A percentile compares a stretch with the other conserved stretches of the same genome.
These are phyloP conservation scores for Petrocephalus zakoni DNA, from an alignment of 2,113 vertebrate genomes.

Conservation along the genomic window DNA sequence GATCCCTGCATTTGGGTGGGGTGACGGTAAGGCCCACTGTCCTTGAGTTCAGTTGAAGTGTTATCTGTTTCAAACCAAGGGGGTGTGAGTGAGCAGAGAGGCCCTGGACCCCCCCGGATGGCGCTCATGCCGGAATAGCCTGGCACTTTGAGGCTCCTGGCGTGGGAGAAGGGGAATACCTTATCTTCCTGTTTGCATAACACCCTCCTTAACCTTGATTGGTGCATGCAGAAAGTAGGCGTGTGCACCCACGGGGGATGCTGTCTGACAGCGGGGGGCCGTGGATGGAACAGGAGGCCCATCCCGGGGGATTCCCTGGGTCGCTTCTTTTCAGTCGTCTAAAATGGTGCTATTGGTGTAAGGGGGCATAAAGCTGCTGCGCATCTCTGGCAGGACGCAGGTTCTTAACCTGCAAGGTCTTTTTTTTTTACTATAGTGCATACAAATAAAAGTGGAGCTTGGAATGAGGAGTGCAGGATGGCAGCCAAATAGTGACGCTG, in stretches of 20 bases:
- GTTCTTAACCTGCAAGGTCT: background rate
- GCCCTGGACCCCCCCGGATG: background rate
- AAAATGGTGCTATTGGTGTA: background rate
- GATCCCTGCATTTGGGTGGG: background rate
- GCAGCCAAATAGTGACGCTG: background rate
- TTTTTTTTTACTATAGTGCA: background rate
- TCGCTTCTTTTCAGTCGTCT: background rate
- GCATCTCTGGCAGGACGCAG: background rate
- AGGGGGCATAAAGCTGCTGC: background rate
- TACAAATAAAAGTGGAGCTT: background rate
- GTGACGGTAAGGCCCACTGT: too few species aligned
- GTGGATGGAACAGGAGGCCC: background rate
- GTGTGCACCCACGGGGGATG: background rate
- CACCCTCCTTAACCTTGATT: background rate
- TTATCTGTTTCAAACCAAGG: too few species aligned
- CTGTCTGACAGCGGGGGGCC: too few species aligned
- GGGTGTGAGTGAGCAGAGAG: too few species aligned
- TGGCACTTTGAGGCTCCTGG: constrained; percentile 1
- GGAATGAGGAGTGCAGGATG: background rate
- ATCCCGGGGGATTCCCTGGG: background rate
- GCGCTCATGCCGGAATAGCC: background rate
- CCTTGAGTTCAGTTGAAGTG: too few species aligned
- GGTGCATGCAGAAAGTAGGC: background rate
- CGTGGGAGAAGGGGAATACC: background rate
- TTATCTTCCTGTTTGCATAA: constrained; percentile 9